Conservation (phyloP, 2,113 vertebrate genomes). For the Zapornia atra region DNA sequence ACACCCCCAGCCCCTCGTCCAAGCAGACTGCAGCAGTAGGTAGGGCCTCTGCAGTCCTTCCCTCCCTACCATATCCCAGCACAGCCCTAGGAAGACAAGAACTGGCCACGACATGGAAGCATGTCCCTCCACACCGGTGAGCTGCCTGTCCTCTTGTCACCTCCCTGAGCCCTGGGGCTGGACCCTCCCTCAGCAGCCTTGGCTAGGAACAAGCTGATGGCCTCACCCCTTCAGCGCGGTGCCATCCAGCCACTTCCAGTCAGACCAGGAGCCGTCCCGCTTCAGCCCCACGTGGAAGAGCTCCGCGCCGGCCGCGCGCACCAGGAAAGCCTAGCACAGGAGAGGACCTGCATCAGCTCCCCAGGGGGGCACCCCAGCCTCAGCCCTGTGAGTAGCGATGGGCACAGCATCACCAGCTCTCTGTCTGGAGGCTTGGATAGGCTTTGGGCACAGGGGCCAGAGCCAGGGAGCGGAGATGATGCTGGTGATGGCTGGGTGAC, state of each 20-base stretch:
- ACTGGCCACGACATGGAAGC: not conserved
- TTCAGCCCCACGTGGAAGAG: slow-evolving; percentile 28
- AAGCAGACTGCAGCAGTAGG: not conserved
- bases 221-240: not conserved
- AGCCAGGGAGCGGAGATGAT: not conserved
- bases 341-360: not conserved
- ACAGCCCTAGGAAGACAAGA: not conserved
- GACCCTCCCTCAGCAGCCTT: not conserved
- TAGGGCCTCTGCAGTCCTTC: not conserved
- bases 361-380: not conserved
- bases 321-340: slow-evolving; percentile 8
- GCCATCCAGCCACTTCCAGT: slow-evolving; percentile 57
- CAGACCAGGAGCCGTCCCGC: not conserved
- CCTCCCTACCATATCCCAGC: not conserved
- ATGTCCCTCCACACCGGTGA: too few relatives aligned
- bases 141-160: rapidly evolving
- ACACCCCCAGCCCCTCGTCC: not conserved
- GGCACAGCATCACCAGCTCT: not conserved
- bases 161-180: rapidly evolving
- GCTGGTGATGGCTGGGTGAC: not conserved
- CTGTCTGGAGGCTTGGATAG: not conserved
- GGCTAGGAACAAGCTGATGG: not conserved
- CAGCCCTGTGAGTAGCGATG: rapidly evolving
- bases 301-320: not conserved
- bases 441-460: not conserved